Percentiles rank a stretch among this genome's conserved stretches.
Conservation (phyloP, 2,888 invertebrate genomes). For the Lymantria monacha region DNA sequence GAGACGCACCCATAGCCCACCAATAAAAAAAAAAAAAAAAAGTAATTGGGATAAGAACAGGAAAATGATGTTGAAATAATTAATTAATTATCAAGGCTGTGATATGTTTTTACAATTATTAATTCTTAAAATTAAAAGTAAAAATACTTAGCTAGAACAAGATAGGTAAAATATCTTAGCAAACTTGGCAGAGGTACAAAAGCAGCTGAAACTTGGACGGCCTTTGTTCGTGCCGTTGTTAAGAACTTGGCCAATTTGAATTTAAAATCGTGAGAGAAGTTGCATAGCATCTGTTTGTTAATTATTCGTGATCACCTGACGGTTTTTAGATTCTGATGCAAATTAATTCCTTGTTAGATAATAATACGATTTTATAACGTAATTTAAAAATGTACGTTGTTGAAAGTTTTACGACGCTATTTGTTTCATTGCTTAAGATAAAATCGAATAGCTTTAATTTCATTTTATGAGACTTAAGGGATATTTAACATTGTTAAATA, state of each 20-base stretch:
- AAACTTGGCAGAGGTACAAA: conserved; percentile 18
- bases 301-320: conserved; percentile 71
- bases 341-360: conserved; percentile 5
- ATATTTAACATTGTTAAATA: too few species aligned
- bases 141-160: conserved; percentile 6
- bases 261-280: conserved; percentile 68
- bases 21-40: too few species aligned
- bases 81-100: not conserved
- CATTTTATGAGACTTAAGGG: too few species aligned
- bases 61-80: too few species aligned
- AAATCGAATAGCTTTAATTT: too few species aligned
- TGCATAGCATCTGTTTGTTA: conserved; percentile 55
- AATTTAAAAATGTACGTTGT: too few species aligned
- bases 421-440: too few species aligned
- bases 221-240: conserved; percentile 42
- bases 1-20: too few species aligned
- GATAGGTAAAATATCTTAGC: conserved; percentile 23
- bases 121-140: conserved; percentile 2
- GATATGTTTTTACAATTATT: not conserved
- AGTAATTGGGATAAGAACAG: too few species aligned
- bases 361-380: not conserved
- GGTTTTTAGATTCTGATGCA: conserved; percentile 21
- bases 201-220: conserved; percentile 23
- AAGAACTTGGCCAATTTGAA: conserved; percentile 63
- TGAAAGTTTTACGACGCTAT: too few species aligned